Evolutionary conservation across 1,140 invertebrate genomes (phyloP).

Genomic region (Chrysomallon squamiferum): DNA sequence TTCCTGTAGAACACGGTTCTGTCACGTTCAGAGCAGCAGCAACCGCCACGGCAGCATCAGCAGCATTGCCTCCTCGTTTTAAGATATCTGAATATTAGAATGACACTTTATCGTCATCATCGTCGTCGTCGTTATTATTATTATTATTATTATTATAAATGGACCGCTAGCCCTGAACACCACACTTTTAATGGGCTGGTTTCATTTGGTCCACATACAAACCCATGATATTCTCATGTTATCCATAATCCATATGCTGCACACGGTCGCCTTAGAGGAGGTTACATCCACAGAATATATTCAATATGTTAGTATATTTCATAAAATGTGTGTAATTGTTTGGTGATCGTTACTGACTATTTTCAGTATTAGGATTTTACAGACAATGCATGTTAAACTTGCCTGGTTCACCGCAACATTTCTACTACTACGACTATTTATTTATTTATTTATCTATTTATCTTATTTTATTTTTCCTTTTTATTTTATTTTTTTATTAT

Average conservation of each 20-base stretch:
- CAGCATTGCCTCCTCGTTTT: constrained; percentile 64
- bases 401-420: no score
- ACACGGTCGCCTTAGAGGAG: not conserved
- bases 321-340: no score
- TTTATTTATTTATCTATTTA: no score
- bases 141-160: not conserved
- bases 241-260: not conserved
- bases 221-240: not conserved
- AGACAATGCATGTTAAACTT: no score
- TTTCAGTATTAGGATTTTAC: no score
- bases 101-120: not conserved
- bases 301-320: no score
- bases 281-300: no score
- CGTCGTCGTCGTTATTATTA: not conserved
- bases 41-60: constrained; percentile 65
- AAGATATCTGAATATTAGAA: constrained; percentile 52
- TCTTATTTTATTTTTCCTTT: no score
- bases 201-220: not conserved
- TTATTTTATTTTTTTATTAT: no score
- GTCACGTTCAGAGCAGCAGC: constrained; percentile 62
- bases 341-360: no score
- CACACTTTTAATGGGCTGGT: not conserved
- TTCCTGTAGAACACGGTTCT: constrained; percentile 62
- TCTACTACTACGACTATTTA: no score
- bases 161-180: not conserved